Base-by-base conservation (phyloP, 2,888 invertebrate genomes). In the Phania funesta region DNA sequence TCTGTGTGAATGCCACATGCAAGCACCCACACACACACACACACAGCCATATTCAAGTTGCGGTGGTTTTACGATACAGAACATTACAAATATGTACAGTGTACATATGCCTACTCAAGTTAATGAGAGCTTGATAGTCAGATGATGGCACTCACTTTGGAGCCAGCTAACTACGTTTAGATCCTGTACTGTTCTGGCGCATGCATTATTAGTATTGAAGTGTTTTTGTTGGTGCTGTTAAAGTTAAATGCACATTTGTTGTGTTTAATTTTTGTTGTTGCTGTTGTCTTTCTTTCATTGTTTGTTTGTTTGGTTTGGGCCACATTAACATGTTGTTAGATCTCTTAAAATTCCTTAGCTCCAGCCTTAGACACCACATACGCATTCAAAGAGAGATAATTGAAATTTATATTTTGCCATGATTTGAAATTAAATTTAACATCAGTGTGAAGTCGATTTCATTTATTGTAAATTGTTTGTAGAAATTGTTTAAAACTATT, bases 241-340 rank as follows among this genome's bases (percentile, higher is more conserved):
- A 71, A 78, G 50, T 65, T 78, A 78, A 78, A 78, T 78, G 77
- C 62, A 56, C 13, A 70, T 77, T 48, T 78, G 64, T 41, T 32
- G 22, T 9, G 32, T 76, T 60, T 50, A 56, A 58, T 20, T 68
- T 11, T 54, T 38, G 41, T 32, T 52, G 18, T 18, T 64, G 46
- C 16, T 32, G 3, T 16, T 41, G 13, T 32, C 60, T 8, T 20
- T 41, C 3, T 44, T 50, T 52, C 3, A 16, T 16, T 32, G n/a
- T 52, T 8, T n/a, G n/a, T 44, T 44, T 68, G 32, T 48, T 56
- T 56, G 38, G 13, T 13, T 64, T 41, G n/a, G 56, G 38, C 54
- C 71, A 50, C 78, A 58, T 71, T 71, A 78, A 41, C 71, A 67
- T 79, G 41, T 26, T 73, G 50, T 73, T 65, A 29, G 24, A 67